Evolutionary conservation across 2,797 vertebrate species (phyloP).

Genomic region (Fistularia tabacaria): DNA sequence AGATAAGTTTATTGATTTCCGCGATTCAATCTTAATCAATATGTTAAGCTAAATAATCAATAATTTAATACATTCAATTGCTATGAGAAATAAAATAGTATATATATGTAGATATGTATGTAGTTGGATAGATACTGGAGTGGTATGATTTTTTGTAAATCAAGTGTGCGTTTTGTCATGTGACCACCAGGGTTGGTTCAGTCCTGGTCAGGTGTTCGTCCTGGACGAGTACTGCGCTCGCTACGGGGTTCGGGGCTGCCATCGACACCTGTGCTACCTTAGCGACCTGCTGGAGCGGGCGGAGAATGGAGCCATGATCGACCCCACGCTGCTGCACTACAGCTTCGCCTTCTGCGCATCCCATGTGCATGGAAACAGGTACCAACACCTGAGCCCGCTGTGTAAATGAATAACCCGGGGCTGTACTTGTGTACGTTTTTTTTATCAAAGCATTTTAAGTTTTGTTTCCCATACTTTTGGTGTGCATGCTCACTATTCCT

Average conservation of each 20-base stretch:
- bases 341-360: slow-evolving; percentile 99
- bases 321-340: slow-evolving; percentile 99
- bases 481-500: slow-evolving; percentile 28
- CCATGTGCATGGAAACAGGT: slow-evolving; percentile 98
- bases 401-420: neutral
- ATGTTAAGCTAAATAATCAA: no score
- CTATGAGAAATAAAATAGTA: no score
- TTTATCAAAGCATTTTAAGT: neutral
- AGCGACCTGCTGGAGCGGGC: slow-evolving; percentile 92
- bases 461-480: slow-evolving; percentile 10
- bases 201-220: slow-evolving; percentile 98
- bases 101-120: no score
- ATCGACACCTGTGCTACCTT: slow-evolving; percentile 96
- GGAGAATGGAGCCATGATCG: slow-evolving; percentile 98
- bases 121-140: no score
- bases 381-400: slow-evolving; percentile 14
- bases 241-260: slow-evolving; percentile 94
- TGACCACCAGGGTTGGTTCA: slow-evolving; percentile 93
- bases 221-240: slow-evolving; percentile 97
- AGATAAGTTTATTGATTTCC: no score
- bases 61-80: no score
- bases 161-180: slow-evolving; percentile 2
- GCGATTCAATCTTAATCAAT: no score
- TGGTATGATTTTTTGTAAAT: no score
- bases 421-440: neutral